Percentiles rank a stretch among this genome's conserved stretches.
Conservation (phyloP, 2,113 vertebrate species). For the Sebastes schlegelii region DNA sequence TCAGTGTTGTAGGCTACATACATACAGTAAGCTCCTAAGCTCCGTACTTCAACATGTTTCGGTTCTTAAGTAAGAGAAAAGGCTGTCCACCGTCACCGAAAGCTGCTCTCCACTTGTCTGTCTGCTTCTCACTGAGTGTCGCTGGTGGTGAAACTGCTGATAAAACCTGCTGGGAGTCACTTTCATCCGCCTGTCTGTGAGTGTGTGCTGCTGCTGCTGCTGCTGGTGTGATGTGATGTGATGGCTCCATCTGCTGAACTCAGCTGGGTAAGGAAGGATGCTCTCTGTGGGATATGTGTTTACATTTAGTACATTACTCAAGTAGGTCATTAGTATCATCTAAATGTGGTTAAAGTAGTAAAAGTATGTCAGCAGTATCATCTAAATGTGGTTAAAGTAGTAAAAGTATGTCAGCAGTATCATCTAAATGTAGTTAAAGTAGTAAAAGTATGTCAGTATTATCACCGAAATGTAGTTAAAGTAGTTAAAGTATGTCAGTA, state of each 20-base stretch:
- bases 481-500: too few species aligned
- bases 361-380: too few species aligned
- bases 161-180: constrained; percentile 44
- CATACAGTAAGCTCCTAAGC: background rate
- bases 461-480: too few species aligned
- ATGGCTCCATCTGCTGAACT: constrained; percentile 79
- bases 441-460: too few species aligned
- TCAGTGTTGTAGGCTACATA: too few species aligned
- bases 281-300: background rate
- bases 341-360: too few species aligned
- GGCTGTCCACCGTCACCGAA: background rate
- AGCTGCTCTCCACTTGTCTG: constrained; percentile 29
- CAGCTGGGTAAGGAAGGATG: constrained; percentile 27
- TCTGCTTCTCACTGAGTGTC: constrained; percentile 20
- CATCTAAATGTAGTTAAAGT: too few species aligned
- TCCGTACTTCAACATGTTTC: background rate
- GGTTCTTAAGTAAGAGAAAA: background rate
- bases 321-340: too few species aligned
- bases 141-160: constrained; percentile 34
- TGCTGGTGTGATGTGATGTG: constrained; percentile 20
- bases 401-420: too few species aligned
- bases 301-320: background rate
- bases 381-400: too few species aligned
- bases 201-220: constrained; percentile 13
- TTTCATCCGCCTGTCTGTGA: constrained; percentile 39